Evolutionary conservation across 2,888 invertebrate species (phyloP).

Genomic region (Drosophila algonquin): DNA sequence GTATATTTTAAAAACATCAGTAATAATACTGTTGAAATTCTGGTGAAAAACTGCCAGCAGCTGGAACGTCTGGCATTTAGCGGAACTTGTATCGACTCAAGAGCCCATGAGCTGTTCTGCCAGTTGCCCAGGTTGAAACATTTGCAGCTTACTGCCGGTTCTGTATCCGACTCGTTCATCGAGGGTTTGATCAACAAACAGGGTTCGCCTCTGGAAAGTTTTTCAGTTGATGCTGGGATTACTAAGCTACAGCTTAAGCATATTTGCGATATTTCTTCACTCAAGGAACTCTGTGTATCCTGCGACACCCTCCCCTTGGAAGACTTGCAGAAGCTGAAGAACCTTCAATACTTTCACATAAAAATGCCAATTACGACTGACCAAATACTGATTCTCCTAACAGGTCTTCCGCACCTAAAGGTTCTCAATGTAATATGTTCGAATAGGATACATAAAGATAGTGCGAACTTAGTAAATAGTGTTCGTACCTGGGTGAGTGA

Average conservation of each 20-base stretch:
- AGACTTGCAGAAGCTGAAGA: not conserved
- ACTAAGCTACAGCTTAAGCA: conserved; percentile 5
- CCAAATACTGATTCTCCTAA: conserved; percentile 19
- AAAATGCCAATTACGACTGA: conserved; percentile 13
- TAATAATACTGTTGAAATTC: conserved; percentile 11
- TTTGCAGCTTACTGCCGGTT: conserved; percentile 4
- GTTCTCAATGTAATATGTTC: not conserved
- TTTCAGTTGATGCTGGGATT: too few relatives aligned
- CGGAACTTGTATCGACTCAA: fast-evolving
- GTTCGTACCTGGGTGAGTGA: not conserved
- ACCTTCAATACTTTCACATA: conserved; percentile 26
- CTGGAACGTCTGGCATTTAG: conserved; percentile 14
- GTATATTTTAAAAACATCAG: not conserved
- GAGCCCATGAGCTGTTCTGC: conserved; percentile 11
- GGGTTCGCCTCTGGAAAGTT: conserved; percentile 15
- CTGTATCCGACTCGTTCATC: conserved; percentile 1
- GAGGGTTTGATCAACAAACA: conserved; percentile 7
- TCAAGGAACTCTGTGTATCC: conserved; percentile 30
- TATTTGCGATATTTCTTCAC: conserved; percentile 21
- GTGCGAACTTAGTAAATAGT: too few relatives aligned
- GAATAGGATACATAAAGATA: fast-evolving
- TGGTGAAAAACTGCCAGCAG: conserved; percentile 9
- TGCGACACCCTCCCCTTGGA: not conserved
- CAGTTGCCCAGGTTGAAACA: conserved; percentile 35
- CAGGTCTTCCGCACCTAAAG: not conserved